Conservation (phyloP, 2,797 vertebrate genomes). For the Characodon lateralis region DNA sequence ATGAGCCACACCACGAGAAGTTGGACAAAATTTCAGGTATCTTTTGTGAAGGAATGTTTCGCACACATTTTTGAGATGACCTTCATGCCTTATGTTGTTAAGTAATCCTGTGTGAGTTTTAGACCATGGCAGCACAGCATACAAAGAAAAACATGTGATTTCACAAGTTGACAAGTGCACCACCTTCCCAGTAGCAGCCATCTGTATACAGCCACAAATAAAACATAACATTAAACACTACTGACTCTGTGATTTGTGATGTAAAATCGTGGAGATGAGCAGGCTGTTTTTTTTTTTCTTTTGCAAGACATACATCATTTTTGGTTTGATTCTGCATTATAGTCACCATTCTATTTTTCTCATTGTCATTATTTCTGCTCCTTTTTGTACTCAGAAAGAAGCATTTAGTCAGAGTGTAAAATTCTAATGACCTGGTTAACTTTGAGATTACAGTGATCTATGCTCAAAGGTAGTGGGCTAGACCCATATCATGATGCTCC, state of each 20-base stretch:
- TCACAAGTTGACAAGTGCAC: constrained; percentile 26
- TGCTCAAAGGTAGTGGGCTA: not conserved
- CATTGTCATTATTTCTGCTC: constrained; percentile 17
- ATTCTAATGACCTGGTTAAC: not conserved
- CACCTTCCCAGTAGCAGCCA: constrained; percentile 39
- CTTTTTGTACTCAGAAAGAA: constrained; percentile 8
- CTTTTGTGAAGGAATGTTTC: constrained; percentile 10
- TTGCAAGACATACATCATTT: constrained; percentile 5
- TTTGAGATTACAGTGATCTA: not conserved
- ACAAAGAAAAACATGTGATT: constrained; percentile 14
- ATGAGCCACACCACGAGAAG: constrained; percentile 17
- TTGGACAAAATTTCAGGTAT: constrained; percentile 9
- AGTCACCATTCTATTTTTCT: not conserved
- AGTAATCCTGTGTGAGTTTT: constrained; percentile 19
- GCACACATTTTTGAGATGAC: not conserved
- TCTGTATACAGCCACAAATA: constrained; percentile 50
- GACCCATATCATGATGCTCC: not conserved
- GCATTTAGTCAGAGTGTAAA: constrained; percentile 10
- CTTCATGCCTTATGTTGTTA: constrained; percentile 16
- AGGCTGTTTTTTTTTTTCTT: constrained; percentile 21
- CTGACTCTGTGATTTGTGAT: constrained; percentile 52
- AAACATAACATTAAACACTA: constrained; percentile 44
- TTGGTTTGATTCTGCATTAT: constrained; percentile 22
- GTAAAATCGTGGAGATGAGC: not conserved
- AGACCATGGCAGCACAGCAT: not conserved